Base-by-base conservation (phyloP, 1,140 invertebrate species). In the Harlomillsia oculata region DNA sequence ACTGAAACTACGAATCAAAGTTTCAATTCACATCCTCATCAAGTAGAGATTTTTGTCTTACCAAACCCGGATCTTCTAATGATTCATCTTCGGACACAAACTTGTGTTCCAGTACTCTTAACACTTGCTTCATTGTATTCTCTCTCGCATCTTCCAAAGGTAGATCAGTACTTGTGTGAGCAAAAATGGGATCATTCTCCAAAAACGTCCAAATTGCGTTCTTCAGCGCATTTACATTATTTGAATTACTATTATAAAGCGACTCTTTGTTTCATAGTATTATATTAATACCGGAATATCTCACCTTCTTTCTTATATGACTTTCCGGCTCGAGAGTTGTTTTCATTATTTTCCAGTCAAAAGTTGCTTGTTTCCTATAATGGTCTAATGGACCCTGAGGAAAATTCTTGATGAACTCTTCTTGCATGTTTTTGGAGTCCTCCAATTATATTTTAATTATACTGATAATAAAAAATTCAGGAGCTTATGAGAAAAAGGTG, bases 261-360 rank as follows among this genome's bases (percentile, higher is more conserved):
- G 16, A n/a, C 60, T n/a, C n/a, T n/a, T n/a, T n/a, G n/a, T n/a
- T n/a, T n/a, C n/a, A n/a, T n/a, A n/a, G n/a, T n/a, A n/a, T n/a
- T n/a, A n/a, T n/a, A n/a, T n/a, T n/a, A n/a, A n/a, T n/a, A n/a
- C n/a, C n/a, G n/a, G n/a, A n/a, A n/a, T n/a, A n/a, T n/a, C n/a
- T n/a, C n/a, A 68, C 67, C 58, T 68, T 68, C 11, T 66, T 56
- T 45, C 53, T 57, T 16, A 67, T 37, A 16, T 59, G 11, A n/a
- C 63, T 55, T 40, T 65, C 65, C 46, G 65, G 57, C 32, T 68
- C 67, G 11, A 68, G 32, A 9, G 53, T 32, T 11, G 59, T 23
- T 44, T 56, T 56, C 72, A 81, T 72, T 50, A 71, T 63, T 63
- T 76, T 77, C 77, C 78, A 80, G 64, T 75, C 67, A 67, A 81